Base-by-base conservation (phyloP, 2,113 vertebrate genomes). In the Pteruthius melanotis region DNA sequence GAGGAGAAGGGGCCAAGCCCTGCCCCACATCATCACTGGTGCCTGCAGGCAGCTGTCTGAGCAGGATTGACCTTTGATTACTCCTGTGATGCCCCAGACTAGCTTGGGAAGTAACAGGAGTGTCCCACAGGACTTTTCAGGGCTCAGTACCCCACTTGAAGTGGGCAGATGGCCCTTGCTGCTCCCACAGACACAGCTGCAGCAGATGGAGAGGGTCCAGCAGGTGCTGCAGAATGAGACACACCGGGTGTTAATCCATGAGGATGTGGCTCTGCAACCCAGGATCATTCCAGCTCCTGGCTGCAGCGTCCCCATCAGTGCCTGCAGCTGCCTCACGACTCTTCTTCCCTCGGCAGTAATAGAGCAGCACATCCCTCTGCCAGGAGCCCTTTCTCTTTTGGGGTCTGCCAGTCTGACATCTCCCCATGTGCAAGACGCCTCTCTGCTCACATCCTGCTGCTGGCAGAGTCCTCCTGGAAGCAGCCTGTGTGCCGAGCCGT, bases 211-310 rank as follows among this genome's bases (percentile, higher is more conserved):
- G 30, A 35, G 21, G 11, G 4, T 12, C 12, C 42, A 59, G 54
- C 20, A 56, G 49, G 13, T 45, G 49, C 47, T 7, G 6, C 61
- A 59, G 77, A 42, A 52, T 6, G 35, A 54, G 47, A 39, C 17
- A 35, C 0, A 0, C 20, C 18, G 61, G 40, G 42, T 53, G 59
- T 35, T 8, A 3, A 42, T 63, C 82, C 66, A n/a, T 0, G 0
- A 15, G 30, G 42, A 53, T 0, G 4, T 3, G 37, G 9, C 42
- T 15, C 45, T 70, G 63, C 35, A 77, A 17, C n/a, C 57, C 80
- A 81, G 76, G 69, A 87, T 44, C 21, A 13, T 63, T 83, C 90
- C 68, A 91, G 47, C 28, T 50, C 50, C 66, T 61, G 61, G n/a
- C 63, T 85, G 42, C 2, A 5, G 24, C 2, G 13, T 77, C 30